A percentile compares a stretch with the other conserved stretches of the same genome.
These are phyloP conservation scores for Rhagonycha fulva DNA, from an alignment of 2,888 invertebrate species.

Conservation along the genomic window DNA sequence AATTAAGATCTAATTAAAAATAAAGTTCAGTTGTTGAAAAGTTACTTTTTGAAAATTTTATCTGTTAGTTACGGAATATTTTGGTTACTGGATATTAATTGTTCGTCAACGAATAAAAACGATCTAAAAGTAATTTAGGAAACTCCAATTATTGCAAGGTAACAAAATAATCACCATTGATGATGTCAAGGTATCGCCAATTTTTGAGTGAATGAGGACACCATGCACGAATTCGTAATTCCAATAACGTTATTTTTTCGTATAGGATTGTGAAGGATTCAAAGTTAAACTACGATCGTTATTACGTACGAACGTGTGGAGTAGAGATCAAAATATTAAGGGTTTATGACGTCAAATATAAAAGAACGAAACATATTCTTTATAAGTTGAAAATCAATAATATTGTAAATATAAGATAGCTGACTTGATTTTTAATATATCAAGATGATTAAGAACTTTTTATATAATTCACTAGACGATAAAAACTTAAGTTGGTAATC, in stretches of 20 bases:
- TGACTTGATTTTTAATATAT: conserved; percentile 2
- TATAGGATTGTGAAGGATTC: not conserved
- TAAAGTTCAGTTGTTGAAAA: not conserved
- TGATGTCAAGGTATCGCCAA: not conserved
- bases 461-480: not conserved
- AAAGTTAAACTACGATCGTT: not conserved
- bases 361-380: not conserved
- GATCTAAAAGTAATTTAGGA: not conserved
- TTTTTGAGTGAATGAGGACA: not conserved
- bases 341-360: not conserved
- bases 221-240: not conserved
- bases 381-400: not conserved
- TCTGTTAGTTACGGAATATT: not conserved
- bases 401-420: not conserved
- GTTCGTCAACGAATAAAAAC: not conserved
- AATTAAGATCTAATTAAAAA: not conserved
- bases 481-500: conserved; percentile 5
- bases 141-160: not conserved
- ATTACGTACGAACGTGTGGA: not conserved
- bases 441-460: conserved; percentile 1
- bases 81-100: too few relatives aligned
- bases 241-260: not conserved
- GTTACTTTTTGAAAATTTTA: too few relatives aligned
- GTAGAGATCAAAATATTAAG: not conserved
- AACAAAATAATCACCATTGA: not conserved